Base-by-base conservation (phyloP, 1,140 invertebrate species). In the Gryon sp. region DNA sequence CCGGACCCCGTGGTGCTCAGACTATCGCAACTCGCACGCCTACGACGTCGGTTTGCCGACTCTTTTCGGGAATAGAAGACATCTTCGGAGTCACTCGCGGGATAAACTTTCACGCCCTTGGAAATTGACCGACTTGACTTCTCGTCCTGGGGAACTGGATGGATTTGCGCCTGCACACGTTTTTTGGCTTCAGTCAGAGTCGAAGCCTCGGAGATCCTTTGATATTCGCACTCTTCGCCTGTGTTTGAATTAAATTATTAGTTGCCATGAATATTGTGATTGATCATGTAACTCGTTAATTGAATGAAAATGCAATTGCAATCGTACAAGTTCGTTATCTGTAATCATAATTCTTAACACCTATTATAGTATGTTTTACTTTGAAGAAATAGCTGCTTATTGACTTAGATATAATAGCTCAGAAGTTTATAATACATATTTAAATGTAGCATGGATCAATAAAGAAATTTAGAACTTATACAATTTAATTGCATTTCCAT, bases 51-150 rank as follows among this genome's bases (percentile, higher is more conserved):
- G 26, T 66, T 81, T 19, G 55, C 38, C 3, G 60, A 46, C 50
- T 82, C 83, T 15, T 80, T 85, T 9, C 81, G 73, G 1, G 77
- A 80, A 55, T 91, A 91, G 60, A 92, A 91, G 7, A 92, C 88
- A 40, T 92, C 91, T 78, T 92, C 92, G 1, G 91, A 91, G 65
- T 92, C 91, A 46, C 91, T 92, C 36, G 89, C 90, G 2, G 91
- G 91, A 80, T 92, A 92, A 5, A 91, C 89, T 50, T 90, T 89
- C 0, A 55, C 41, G 4, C 80, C 78, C 36, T 88, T 88, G 4
- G 70, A 50, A 20, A 52, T 52, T 1, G 26, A 28, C 9, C 60
- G 52, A 73, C 75, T 5, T 43, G 50, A 69, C 26, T 82, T 80
- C 0, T 84, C 76, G 36, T 90, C 90, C 15, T 81, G 53, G 5